phyloP scores from a whole-genome alignment of 2,113 vertebrate species.

The Morone chrysops region DNA sequence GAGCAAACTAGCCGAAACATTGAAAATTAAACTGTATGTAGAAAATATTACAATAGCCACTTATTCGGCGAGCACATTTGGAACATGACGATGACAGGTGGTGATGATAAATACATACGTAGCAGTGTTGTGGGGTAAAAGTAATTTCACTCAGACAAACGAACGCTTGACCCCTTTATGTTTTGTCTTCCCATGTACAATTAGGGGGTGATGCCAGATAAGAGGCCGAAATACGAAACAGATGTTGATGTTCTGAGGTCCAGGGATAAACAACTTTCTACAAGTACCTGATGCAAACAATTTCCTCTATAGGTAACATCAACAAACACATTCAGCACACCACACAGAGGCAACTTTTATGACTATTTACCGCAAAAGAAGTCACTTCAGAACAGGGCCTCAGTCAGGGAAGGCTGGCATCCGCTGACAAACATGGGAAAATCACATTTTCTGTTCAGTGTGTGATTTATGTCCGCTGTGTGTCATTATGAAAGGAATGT shows the following conservation, averaged over 20 bases:
- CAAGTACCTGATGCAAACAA: slow-evolving; percentile 7
- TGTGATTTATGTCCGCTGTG: slow-evolving; percentile 60
- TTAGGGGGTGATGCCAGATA: slow-evolving; percentile 3
- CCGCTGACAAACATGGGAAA: slow-evolving; percentile 42
- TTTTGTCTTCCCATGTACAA: slow-evolving; percentile 9
- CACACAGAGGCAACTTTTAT: slow-evolving; percentile 9
- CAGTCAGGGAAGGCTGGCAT: slow-evolving; percentile 25
- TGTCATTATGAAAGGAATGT: slow-evolving; percentile 71
- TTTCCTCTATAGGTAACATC: background rate
- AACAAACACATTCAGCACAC: background rate
- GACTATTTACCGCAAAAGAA: slow-evolving; percentile 4
- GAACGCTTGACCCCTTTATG: slow-evolving; percentile 12
- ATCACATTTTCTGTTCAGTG: slow-evolving; percentile 46
- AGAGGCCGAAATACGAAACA: slow-evolving; percentile 35
- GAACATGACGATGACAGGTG: background rate
- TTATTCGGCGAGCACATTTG: background rate
- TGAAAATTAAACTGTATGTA: background rate
- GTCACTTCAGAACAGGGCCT: background rate
- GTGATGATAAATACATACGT: background rate
- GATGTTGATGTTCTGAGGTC: slow-evolving; percentile 5
- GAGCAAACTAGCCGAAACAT: background rate
- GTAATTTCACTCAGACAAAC: background rate
- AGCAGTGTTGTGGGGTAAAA: background rate
- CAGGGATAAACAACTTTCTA: slow-evolving; percentile 11
- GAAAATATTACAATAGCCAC: background rate